Evolutionary conservation across 2,113 vertebrate genomes (phyloP), one percentile per base, ranked within the genome.

Genomic region (Gallinago undulata): DNA sequence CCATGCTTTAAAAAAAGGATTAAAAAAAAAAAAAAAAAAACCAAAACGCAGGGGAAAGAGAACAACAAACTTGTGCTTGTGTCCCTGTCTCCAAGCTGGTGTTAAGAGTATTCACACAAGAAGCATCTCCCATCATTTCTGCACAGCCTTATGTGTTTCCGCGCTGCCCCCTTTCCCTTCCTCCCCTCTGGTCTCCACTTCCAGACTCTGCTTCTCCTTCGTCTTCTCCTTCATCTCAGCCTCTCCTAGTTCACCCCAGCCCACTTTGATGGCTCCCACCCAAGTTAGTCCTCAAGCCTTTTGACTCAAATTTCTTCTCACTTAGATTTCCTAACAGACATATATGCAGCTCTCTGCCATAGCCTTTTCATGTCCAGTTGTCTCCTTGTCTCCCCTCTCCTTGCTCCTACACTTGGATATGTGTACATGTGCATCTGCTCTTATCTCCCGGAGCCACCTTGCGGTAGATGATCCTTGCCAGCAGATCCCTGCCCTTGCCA

Each of bases 381-480:
- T 73, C 73, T 19, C 13, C 39, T 7, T 30, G 18, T n/a, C 39
- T 39, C 6, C 16, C 16, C 7, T 69, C 33, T 45, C 59, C 30
- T 10, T 53, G 21, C 41, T 66, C 27, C 67, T 41, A 33, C 7
- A 13, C 17, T 60, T 0, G 0, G 51, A 13, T 28, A 64, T 0
- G 0, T 21, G 28, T 28, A 48, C 1, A 1, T 7, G 9, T 23
- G 13, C 28, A 24, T 84, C 31, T 25, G 7, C 25, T 31, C 30
- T 68, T 95, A 95, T 92, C 93, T 91, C 35, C 57, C 33, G 19
- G 39, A 68, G 53, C 56, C 89, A 93, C 93, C 66, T 82, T 86
- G 68, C 24, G 35, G 23, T 22, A 47, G 15, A 63, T n/a, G 35
- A 67, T 51, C 48, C 47, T 68, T 75, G 80, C 73, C 86, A 87